These are phyloP conservation scores for Heliocidaris tuberculata DNA, from an alignment of 35 echinoderm and acorn worm genomes.

Conservation along the genomic window DNA sequence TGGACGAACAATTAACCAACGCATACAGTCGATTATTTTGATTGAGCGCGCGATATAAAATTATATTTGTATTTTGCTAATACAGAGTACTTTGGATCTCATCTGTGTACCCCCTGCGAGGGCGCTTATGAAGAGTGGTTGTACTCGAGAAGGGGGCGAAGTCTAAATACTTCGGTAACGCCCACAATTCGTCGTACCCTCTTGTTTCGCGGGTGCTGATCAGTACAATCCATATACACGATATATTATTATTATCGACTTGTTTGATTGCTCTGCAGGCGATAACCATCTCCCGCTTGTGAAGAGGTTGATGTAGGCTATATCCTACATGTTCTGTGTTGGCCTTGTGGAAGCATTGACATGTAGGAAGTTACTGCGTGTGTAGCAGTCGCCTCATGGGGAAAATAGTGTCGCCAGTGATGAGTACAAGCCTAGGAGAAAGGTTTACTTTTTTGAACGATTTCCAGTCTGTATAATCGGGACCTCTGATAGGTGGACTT, in stretches of 20 bases:
- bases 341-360: background rate
- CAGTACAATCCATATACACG: background rate
- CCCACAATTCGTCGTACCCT: background rate
- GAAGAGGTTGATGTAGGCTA: background rate
- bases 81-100: too few relatives aligned
- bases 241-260: too few relatives aligned
- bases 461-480: too few relatives aligned
- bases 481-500: too few relatives aligned
- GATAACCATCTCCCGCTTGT: background rate
- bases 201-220: background rate
- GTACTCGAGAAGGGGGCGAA: background rate
- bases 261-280: background rate
- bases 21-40: too few relatives aligned
- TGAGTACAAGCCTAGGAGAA: background rate
- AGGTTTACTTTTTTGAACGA: too few relatives aligned
- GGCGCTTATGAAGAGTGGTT: background rate
- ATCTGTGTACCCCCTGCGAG: background rate
- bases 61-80: too few relatives aligned
- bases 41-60: too few relatives aligned
- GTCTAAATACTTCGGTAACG: background rate
- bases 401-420: background rate
- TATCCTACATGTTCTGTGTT: background rate
- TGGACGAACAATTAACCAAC: too few relatives aligned
- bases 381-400: background rate
- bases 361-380: background rate